Evolutionary conservation across 1,140 invertebrate genomes (phyloP).

Genomic region (Drosophila rufa): DNA sequence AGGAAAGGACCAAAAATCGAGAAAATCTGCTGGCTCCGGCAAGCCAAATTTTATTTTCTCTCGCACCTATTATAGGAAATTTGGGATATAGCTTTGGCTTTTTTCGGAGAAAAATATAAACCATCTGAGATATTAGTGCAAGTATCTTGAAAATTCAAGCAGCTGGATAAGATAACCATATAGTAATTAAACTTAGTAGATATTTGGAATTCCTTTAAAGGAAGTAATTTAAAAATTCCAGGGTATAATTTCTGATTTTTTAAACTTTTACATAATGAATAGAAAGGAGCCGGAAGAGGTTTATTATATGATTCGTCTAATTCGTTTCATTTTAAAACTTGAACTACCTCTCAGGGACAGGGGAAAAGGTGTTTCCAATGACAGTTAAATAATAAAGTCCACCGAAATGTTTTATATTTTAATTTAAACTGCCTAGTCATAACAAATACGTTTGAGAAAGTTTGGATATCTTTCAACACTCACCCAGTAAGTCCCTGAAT

Average conservation of each 20-base stretch:
- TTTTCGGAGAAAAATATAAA: not conserved
- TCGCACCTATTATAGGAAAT: constrained; percentile 3
- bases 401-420: too few species aligned
- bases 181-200: too few species aligned
- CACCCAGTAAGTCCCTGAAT: not conserved
- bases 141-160: not conserved
- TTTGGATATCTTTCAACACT: not conserved
- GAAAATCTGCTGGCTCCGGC: not conserved
- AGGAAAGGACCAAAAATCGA: not conserved
- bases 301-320: not conserved
- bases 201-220: accelerated
- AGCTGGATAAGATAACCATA: too few species aligned
- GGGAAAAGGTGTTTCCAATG: not conserved
- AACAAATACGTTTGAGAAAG: not conserved
- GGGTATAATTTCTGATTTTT: not conserved
- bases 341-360: not conserved
- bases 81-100: not conserved
- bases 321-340: not conserved
- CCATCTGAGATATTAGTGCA: not conserved
- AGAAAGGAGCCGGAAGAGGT: too few species aligned
- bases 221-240: not conserved
- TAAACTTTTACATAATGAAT: not conserved
- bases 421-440: not conserved
- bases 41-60: constrained; percentile 13
- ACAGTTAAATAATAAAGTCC: too few species aligned